Conservation (phyloP, 2,888 invertebrate genomes). For the Sisyra nigra region DNA sequence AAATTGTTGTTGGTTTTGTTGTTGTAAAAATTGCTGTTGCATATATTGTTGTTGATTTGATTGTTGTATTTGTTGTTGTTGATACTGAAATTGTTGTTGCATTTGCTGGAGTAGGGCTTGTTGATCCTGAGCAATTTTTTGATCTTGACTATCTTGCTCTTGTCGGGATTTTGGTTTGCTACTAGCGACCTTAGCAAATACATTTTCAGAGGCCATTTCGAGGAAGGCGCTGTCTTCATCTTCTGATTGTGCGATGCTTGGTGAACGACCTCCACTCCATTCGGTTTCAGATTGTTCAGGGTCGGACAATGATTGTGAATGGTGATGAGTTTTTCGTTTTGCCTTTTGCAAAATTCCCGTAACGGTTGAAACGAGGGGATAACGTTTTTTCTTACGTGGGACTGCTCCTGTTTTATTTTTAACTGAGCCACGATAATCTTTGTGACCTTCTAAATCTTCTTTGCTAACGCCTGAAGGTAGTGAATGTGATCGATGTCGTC, state of each 20-base stretch:
- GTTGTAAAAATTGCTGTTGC: slow-evolving; percentile 26
- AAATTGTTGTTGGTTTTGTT: not conserved
- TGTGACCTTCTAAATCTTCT: slow-evolving; percentile 33
- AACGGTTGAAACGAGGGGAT: slow-evolving; percentile 66
- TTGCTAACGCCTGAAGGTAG: slow-evolving; percentile 54
- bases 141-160: slow-evolving; percentile 25
- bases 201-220: slow-evolving; percentile 47
- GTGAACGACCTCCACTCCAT: slow-evolving; percentile 41
- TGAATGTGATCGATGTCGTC: slow-evolving; percentile 67
- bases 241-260: slow-evolving; percentile 55
- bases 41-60: slow-evolving; percentile 14
- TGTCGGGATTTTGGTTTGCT: slow-evolving; percentile 21
- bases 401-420: slow-evolving; percentile 16
- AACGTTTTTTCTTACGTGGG: slow-evolving; percentile 48
- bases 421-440: slow-evolving; percentile 19
- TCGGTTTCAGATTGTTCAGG: slow-evolving; percentile 63
- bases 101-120: slow-evolving; percentile 28
- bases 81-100: not conserved
- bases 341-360: slow-evolving; percentile 76
- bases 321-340: slow-evolving; percentile 45
- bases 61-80: slow-evolving; percentile 23
- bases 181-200: slow-evolving; percentile 44
- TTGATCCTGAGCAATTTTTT: slow-evolving; percentile 19
- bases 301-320: slow-evolving; percentile 50
- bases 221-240: slow-evolving; percentile 42